Conservation (phyloP, 2,888 invertebrate species). For the Nomada lathburiana region DNA sequence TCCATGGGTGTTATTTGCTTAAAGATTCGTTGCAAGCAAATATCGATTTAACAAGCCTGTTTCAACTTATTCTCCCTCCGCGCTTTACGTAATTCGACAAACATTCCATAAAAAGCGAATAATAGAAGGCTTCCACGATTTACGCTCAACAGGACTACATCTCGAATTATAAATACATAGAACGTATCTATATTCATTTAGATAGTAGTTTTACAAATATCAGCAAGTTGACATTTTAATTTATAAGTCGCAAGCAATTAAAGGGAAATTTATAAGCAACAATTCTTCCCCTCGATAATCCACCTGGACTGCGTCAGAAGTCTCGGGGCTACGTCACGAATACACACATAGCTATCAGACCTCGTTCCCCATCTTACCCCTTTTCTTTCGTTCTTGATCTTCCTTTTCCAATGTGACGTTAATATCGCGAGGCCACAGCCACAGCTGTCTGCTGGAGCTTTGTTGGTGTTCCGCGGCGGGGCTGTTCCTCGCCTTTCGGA, state of each 20-base stretch:
- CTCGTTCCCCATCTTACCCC: conserved; percentile 7
- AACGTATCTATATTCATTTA: too few relatives aligned
- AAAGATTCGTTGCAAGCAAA: too few relatives aligned
- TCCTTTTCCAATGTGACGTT: conserved; percentile 38
- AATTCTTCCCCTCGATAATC: too few relatives aligned
- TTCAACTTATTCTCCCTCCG: too few relatives aligned
- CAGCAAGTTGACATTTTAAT: neutral
- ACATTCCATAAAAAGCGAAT: too few relatives aligned
- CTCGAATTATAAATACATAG: too few relatives aligned
- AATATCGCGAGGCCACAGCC: conserved; percentile 52
- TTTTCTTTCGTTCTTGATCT: neutral
- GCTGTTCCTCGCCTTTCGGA: conserved; percentile 65
- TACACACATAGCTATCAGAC: neutral
- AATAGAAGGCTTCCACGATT: too few relatives aligned
- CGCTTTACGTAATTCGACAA: too few relatives aligned
- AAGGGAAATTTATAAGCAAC: neutral
- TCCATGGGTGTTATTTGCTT: too few relatives aligned
- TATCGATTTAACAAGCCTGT: too few relatives aligned
- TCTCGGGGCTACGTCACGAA: neutral
- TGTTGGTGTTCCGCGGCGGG: conserved; percentile 48
- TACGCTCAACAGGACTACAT: too few relatives aligned
- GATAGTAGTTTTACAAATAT: neutral
- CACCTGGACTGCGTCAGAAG: neutral
- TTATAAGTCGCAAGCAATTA: neutral
- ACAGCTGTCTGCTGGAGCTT: conserved; percentile 50